Base-by-base conservation (phyloP, 2,888 invertebrate genomes). In the Eupithecia exiguata region DNA sequence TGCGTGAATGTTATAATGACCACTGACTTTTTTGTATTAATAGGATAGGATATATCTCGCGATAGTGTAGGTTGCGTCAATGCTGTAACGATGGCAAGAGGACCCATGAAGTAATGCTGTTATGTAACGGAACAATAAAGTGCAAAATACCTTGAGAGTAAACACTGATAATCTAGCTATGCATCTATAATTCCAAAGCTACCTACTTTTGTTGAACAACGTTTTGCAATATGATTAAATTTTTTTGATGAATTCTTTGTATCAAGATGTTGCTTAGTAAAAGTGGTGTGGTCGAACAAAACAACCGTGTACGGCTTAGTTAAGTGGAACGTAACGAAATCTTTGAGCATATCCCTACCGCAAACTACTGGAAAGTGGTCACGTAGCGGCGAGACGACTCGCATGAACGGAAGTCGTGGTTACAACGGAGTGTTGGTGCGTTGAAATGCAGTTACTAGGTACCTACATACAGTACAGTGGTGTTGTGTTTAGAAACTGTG, bases 301-400 rank as follows among this genome's bases (percentile, higher is more conserved):
- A n/a, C 36, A 10, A 36, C 63, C 63, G 38, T 62, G 35, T 67
- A 72, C 49, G 16, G 69, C 67, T 21, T 61, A 67, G 74, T 72
- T 77, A 77, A 78, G 74, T 76, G 77, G 72, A 63, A 40, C 46
- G 53, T 40, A 62, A 36, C 38, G 72, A 68, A 70, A 70, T 72
- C 70, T 69, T 67, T 67, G 63, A 77, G 71, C 69, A 75, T 75
- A 75, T 75, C 74, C 69, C 71, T 61, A 21, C 63, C 70, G 61
- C 68, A 66, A 72, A 75, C 68, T 68, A 58, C 58, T 53, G 49
- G n/a, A 65, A 70, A 76, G 79, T 78, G 78, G 79, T 81, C 83
- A 83, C 83, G 83, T 83, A 82, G 75, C 76, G 76, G 75, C 74
- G 75, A 77, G 76, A 78, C 74, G 71, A 72, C 65, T 70, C 63